Evolutionary conservation across 2,113 vertebrate genomes (phyloP).

Genomic region (Romanogobio albipinnatus): DNA sequence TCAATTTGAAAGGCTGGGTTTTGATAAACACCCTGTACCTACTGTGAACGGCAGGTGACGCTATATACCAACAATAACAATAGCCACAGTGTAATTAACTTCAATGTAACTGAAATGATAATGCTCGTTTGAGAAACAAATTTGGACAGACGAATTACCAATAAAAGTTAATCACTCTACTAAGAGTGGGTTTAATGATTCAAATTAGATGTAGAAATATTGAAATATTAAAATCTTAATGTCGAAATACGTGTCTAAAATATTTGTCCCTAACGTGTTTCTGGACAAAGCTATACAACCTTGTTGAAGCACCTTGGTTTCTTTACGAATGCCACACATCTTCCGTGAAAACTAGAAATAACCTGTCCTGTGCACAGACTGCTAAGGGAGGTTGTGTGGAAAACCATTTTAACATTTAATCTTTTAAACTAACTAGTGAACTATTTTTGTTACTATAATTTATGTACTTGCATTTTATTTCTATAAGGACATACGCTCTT

Average conservation of each 20-base stretch:
- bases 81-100: background rate
- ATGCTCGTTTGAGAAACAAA: background rate
- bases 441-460: background rate
- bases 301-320: background rate
- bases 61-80: background rate
- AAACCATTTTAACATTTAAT: background rate
- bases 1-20: too few relatives aligned
- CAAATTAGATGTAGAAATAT: background rate
- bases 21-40: too few relatives aligned
- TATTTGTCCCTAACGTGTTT: background rate
- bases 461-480: background rate
- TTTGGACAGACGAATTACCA: background rate
- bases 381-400: constrained; percentile 3
- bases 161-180: background rate
- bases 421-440: background rate
- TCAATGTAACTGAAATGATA: background rate
- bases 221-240: background rate
- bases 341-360: background rate
- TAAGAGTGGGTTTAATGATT: background rate
- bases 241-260: background rate
- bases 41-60: background rate
- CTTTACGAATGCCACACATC: background rate
- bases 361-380: constrained; percentile 2
- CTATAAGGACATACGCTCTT: too few relatives aligned
- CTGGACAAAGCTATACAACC: background rate